Evolutionary conservation across 1,140 invertebrate genomes (phyloP).

Genomic region (Heliothis subflexa): DNA sequence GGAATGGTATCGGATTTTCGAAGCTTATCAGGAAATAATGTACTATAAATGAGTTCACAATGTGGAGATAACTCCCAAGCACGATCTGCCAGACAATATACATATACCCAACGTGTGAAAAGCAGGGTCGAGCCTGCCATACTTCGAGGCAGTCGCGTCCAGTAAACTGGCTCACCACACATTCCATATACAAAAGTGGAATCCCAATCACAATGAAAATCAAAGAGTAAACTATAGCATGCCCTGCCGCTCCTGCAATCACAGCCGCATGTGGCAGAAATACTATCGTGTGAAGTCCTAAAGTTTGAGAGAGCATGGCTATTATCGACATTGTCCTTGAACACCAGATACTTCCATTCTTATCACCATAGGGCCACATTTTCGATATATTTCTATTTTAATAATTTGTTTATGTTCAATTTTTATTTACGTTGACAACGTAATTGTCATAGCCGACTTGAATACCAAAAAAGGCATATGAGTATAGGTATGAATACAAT

Average conservation of each 20-base stretch:
- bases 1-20: slow-evolving; percentile 72
- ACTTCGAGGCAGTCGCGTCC: slow-evolving; percentile 87
- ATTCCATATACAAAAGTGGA: slow-evolving; percentile 89
- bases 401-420: not conserved
- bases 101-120: slow-evolving; percentile 72
- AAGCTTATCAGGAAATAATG: slow-evolving; percentile 79
- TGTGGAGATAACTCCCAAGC: slow-evolving; percentile 68
- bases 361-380: not conserved
- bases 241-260: slow-evolving; percentile 60
- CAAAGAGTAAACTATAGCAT: slow-evolving; percentile 54
- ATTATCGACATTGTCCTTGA: slow-evolving; percentile 51
- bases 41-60: slow-evolving; percentile 61
- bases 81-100: slow-evolving; percentile 65
- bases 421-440: not conserved
- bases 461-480: not conserved
- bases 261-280: slow-evolving; percentile 62
- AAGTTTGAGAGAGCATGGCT: slow-evolving; percentile 53
- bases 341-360: slow-evolving; percentile 33
- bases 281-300: slow-evolving; percentile 49
- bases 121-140: slow-evolving; percentile 71
- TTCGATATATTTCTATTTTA: not conserved
- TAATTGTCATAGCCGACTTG: not conserved
- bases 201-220: slow-evolving; percentile 80
- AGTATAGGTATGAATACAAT: too few relatives aligned
- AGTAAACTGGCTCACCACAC: slow-evolving; percentile 89